Conservation (phyloP, 2,888 invertebrate species). For the Eristalinus aeneus region DNA sequence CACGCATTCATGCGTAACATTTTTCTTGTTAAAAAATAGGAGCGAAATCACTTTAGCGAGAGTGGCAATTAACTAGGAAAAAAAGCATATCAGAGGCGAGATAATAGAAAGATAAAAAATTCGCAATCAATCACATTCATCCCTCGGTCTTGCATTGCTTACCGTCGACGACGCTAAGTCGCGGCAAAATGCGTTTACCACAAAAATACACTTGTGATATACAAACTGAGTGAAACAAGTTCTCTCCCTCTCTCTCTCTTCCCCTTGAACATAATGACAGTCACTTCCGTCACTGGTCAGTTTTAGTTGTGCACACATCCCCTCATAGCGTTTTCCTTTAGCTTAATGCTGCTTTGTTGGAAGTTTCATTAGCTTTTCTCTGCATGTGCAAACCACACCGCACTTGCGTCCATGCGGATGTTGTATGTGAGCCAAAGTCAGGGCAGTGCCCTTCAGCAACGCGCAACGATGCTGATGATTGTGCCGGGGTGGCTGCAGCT, state of each 20-base stretch:
- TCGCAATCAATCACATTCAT: slow-evolving; percentile 39
- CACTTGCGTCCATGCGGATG: neutral
- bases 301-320: neutral
- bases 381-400: slow-evolving; percentile 5
- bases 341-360: slow-evolving; percentile 52
- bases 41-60: neutral
- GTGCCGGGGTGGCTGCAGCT: slow-evolving; percentile 5
- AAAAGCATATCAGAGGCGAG: neutral
- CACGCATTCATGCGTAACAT: slow-evolving; percentile 32
- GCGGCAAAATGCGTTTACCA: neutral
- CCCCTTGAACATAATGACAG: too few species aligned
- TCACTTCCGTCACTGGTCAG: neutral
- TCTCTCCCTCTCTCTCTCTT: neutral
- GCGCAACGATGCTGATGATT: slow-evolving; percentile 4
- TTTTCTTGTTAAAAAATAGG: neutral
- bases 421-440: slow-evolving; percentile 21
- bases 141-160: slow-evolving; percentile 5
- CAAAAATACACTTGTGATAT: neutral
- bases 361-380: slow-evolving; percentile 35
- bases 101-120: slow-evolving; percentile 2
- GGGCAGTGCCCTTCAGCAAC: slow-evolving; percentile 36
- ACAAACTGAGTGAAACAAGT: neutral
- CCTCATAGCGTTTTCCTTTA: neutral
- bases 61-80: slow-evolving; percentile 24
- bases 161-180: neutral